These are phyloP conservation scores for Tetragnatha versicolor DNA, from an alignment of 1,140 invertebrate species.

Conservation along the genomic window DNA sequence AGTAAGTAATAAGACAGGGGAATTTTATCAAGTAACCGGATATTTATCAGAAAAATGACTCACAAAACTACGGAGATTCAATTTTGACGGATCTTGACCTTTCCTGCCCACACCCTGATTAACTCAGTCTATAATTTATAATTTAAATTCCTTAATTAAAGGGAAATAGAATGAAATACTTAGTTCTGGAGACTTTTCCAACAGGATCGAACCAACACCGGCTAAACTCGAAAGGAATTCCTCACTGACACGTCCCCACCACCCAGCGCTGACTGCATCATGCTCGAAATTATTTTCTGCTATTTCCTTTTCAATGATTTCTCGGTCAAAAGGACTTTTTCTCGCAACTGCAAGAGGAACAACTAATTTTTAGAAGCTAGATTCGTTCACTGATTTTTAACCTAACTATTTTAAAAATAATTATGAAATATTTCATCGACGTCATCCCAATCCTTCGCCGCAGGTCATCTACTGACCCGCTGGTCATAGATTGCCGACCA, in stretches of 20 bases:
- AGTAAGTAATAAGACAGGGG: too few species aligned
- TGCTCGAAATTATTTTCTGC: not conserved
- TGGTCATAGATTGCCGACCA: conserved; percentile 19
- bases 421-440: conserved; percentile 14
- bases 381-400: not conserved
- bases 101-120: too few species aligned
- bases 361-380: not conserved
- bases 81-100: too few species aligned
- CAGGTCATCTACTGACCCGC: conserved; percentile 12
- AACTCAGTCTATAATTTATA: too few species aligned
- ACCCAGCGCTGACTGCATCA: conserved; percentile 7
- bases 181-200: not conserved
- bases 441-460: conserved; percentile 24
- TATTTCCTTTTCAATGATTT: not conserved
- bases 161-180: not conserved
- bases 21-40: too few species aligned
- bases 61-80: too few species aligned
- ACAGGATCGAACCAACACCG: not conserved
- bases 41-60: too few species aligned
- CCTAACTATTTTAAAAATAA: conserved; percentile 6
- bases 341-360: not conserved
- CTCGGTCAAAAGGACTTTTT: not conserved
- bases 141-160: too few species aligned
- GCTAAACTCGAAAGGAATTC: conserved; percentile 3
- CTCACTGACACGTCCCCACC: conserved; percentile 16